Conservation (phyloP, 2,888 invertebrate genomes). For the Andrena chrysosceles region DNA sequence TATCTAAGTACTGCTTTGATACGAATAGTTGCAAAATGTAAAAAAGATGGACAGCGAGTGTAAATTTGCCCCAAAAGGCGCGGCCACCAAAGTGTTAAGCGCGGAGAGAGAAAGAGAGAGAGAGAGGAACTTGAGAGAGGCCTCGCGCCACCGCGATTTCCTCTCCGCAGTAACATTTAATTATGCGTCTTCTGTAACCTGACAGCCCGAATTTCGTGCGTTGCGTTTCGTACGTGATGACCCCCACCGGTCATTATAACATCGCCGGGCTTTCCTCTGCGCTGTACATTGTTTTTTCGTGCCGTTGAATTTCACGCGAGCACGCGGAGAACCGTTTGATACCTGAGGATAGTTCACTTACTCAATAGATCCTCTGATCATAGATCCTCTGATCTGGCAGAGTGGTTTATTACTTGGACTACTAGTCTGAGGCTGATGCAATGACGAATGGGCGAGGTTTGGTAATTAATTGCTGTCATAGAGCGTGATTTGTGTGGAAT, state of each 20-base stretch:
- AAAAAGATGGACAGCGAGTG: not conserved
- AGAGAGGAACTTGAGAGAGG: no score
- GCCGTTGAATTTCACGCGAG: constrained; percentile 9
- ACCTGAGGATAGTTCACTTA: constrained; percentile 29
- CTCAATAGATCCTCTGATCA: constrained; percentile 1
- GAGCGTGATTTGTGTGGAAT: no score
- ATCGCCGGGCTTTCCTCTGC: constrained; percentile 32
- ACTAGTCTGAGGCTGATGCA: no score
- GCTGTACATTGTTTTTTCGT: constrained; percentile 13
- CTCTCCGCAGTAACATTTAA: constrained; percentile 55
- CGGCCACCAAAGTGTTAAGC: not conserved
- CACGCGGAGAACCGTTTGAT: not conserved
- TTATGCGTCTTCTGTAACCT: constrained; percentile 52
- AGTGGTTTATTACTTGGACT: no score
- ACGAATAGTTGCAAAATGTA: no score
- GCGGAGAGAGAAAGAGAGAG: not conserved
- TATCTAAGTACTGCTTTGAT: no score
- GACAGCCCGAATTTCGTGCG: constrained; percentile 59
- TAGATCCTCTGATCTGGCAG: not conserved
- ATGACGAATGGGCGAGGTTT: no score
- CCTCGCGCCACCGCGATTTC: constrained; percentile 31
- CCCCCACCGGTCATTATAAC: constrained; percentile 51
- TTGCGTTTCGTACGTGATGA: constrained; percentile 47
- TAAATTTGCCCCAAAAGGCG: constrained; percentile 8
- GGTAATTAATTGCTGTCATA: no score